Evolutionary conservation across 1,140 invertebrate species (phyloP), one percentile per base, ranked within the genome.

Genomic region (Pentalonia nigronervosa): DNA sequence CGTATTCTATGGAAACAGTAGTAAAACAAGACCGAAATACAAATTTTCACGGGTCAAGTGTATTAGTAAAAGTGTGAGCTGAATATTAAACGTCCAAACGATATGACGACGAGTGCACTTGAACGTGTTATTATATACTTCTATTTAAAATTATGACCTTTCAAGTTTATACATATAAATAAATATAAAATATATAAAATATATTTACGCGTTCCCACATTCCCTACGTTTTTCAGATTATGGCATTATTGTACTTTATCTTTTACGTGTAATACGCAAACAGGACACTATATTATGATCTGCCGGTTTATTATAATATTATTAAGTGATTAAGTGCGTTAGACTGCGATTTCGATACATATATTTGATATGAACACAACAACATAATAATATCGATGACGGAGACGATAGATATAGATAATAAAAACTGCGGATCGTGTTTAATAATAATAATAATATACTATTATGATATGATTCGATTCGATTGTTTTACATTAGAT

Each of bases 11-110:
- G 41, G 83, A 86, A 86, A 86, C 36, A 83, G 36, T 41, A 86
- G 83, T 86, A 86, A 86, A 86, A 86, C 83, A 86, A 86, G 83
- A 86, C 83, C 23, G 83, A 86, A 86, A 86, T 86, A 86, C 83
- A 86, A 86, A 86, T 86, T 23, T 86, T 25, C 36, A 86, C 41
- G 41, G 23, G 83, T 86, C 83, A 86, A 86, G 83, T 86, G 83
- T 86, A 86, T 86, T 41, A 41, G 36, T 45, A 86, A 41, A 76
- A 76, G 83, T 41, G 41, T 86, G 36, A 86, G 41, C 83, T 45
- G 83, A 86, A 86, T 86, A 45, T 30, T 86, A 86, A 86, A 86
- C 36, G 41, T 86, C 36, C 36, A 41, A 45, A 86, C 41, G 36
- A 86, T 86, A 45, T 30, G n/a, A 41, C 36, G 36, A 86, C 9